phyloP scores from a whole-genome alignment of 2,888 invertebrate species.

The Hedya salicella region DNA sequence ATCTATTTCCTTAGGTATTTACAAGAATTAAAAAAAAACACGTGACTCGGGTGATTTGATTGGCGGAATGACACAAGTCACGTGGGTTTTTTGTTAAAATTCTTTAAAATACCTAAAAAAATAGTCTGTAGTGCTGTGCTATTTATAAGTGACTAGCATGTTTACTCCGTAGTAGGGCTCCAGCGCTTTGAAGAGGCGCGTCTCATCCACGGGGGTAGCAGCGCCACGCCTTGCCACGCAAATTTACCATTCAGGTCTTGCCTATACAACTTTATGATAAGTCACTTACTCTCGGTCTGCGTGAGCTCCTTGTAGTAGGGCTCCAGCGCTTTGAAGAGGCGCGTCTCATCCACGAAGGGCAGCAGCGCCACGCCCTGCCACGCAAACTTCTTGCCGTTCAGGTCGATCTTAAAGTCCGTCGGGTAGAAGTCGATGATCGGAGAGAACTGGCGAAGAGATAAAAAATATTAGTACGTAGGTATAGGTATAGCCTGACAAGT shows the following conservation, averaged over 20 bases:
- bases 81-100: too few relatives aligned
- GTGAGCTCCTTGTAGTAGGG: conserved; percentile 92
- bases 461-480: too few relatives aligned
- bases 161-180: conserved; percentile 93
- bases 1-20: too few relatives aligned
- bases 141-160: too few relatives aligned
- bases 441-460: conserved; percentile 88
- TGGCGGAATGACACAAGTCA: too few relatives aligned
- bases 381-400: conserved; percentile 99
- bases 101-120: too few relatives aligned
- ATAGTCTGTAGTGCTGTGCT: too few relatives aligned
- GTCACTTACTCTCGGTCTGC: conserved; percentile 89
- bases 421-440: conserved; percentile 99
- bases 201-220: conserved; percentile 98
- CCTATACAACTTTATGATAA: neutral
- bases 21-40: too few relatives aligned
- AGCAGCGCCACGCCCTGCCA: conserved; percentile 99
- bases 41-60: too few relatives aligned
- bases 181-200: conserved; percentile 92
- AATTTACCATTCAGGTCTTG: conserved; percentile 86
- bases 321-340: conserved; percentile 93
- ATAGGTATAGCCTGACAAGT: too few relatives aligned
- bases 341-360: conserved; percentile 98
- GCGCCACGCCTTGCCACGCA: conserved; percentile 99
- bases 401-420: conserved; percentile 97